A percentile compares a stretch with the other conserved stretches of the same genome.
phyloP scores from a whole-genome alignment of 2,797 vertebrate species.

The Florisuga fusca region DNA sequence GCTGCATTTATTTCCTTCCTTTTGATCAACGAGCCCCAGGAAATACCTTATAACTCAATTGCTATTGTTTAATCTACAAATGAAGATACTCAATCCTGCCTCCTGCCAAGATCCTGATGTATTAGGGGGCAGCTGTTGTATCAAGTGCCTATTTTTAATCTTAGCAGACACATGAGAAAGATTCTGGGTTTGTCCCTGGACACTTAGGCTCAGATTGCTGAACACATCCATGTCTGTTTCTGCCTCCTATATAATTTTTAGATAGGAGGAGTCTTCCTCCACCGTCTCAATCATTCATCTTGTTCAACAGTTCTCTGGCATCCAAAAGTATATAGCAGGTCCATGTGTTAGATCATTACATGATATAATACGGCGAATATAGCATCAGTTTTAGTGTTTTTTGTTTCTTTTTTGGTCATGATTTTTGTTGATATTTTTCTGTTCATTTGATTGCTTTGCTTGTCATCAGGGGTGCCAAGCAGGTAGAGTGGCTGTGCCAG shows the following conservation, averaged over 20 bases:
- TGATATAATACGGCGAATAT: neutral
- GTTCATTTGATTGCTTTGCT: neutral
- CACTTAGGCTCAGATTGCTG: neutral
- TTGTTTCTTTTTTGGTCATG: neutral
- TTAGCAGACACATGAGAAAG: neutral
- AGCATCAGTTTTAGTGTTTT: neutral
- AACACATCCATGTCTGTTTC: neutral
- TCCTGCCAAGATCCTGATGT: neutral
- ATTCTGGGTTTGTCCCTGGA: neutral
- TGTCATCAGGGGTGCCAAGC: fast-evolving
- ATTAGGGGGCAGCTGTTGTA: neutral
- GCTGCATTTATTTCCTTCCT: constrained; percentile 13
- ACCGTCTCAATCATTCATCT: neutral
- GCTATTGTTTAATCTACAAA: constrained; percentile 31
- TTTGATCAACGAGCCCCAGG: constrained; percentile 18
- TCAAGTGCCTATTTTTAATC: neutral
- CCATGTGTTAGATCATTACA: neutral
- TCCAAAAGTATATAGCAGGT: neutral
- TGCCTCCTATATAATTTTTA: neutral
- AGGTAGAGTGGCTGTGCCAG: fast-evolving
- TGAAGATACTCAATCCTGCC: neutral
- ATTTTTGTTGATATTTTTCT: neutral
- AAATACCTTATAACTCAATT: constrained; percentile 32
- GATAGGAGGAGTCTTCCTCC: neutral
- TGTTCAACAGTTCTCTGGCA: neutral